These are phyloP conservation scores for Rhyacophila evoluta DNA, from an alignment of 2,888 invertebrate species.

Conservation along the genomic window DNA sequence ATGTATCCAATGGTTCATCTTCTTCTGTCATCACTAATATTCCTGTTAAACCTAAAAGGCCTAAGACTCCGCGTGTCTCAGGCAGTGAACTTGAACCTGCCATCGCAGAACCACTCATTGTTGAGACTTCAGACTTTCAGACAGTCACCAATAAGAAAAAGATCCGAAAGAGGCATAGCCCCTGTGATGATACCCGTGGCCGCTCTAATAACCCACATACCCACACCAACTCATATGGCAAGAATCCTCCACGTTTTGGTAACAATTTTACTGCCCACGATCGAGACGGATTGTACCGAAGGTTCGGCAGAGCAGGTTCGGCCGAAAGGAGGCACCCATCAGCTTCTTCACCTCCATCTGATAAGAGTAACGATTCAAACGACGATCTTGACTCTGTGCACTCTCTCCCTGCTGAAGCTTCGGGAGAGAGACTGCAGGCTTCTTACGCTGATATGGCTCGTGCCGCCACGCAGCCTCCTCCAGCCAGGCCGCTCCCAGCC, in stretches of 20 bases:
- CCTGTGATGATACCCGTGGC: slow-evolving; percentile 63
- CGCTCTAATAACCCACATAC: slow-evolving; percentile 56
- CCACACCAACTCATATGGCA: slow-evolving; percentile 55
- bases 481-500: slow-evolving; percentile 35
- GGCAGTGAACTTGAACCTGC: slow-evolving; percentile 63
- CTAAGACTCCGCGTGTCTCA: slow-evolving; percentile 55
- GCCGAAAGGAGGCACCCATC: slow-evolving; percentile 72
- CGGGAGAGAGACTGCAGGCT: slow-evolving; percentile 67
- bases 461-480: slow-evolving; percentile 60
- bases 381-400: slow-evolving; percentile 87
- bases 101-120: slow-evolving; percentile 70
- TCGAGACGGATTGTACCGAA: slow-evolving; percentile 49
- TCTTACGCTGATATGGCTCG: slow-evolving; percentile 89
- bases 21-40: slow-evolving; percentile 34
- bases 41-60: slow-evolving; percentile 50
- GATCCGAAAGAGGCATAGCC: slow-evolving; percentile 76
- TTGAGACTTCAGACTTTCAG: slow-evolving; percentile 80
- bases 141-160: slow-evolving; percentile 87
- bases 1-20: slow-evolving; percentile 40
- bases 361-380: slow-evolving; percentile 85
- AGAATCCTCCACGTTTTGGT: slow-evolving; percentile 45
- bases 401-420: slow-evolving; percentile 77
- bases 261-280: slow-evolving; percentile 43
- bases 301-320: slow-evolving; percentile 56
- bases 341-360: slow-evolving; percentile 85